A percentile compares a stretch with the other conserved stretches of the same genome.
Evolutionary conservation across 2,797 vertebrate genomes (phyloP).

Genomic region (Takifugu ocellatus): DNA sequence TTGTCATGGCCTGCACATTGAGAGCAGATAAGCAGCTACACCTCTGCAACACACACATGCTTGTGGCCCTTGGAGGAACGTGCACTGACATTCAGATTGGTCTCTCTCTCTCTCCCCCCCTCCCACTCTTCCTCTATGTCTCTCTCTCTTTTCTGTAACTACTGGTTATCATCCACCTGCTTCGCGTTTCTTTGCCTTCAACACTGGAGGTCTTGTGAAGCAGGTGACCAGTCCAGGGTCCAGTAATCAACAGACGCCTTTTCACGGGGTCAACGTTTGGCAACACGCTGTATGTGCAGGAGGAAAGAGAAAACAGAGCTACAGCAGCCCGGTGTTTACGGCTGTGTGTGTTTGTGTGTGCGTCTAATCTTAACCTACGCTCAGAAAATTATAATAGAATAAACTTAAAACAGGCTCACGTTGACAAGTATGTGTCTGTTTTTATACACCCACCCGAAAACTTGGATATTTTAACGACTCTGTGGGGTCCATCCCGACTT

Average conservation of each 20-base stretch:
- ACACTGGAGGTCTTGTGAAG: slow-evolving; percentile 57
- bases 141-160: slow-evolving; percentile 12
- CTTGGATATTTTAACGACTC: too few relatives aligned
- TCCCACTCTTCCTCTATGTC: neutral
- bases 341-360: slow-evolving; percentile 8
- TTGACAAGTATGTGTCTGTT: neutral
- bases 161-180: slow-evolving; percentile 54
- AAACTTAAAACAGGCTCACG: neutral
- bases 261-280: slow-evolving; percentile 22
- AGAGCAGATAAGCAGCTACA: too few relatives aligned
- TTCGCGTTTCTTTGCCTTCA: slow-evolving; percentile 60
- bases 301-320: neutral
- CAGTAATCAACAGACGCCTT: slow-evolving; percentile 43
- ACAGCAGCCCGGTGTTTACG: slow-evolving; percentile 1
- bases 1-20: too few relatives aligned
- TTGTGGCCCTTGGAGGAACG: slow-evolving; percentile 36
- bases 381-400: neutral
- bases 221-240: slow-evolving; percentile 41
- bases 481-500: too few relatives aligned
- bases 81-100: slow-evolving; percentile 61
- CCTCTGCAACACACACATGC: too few relatives aligned
- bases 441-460: too few relatives aligned
- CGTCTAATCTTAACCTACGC: slow-evolving; percentile 12
- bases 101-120: slow-evolving; percentile 35
- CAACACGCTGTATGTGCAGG: neutral